These are phyloP conservation scores for Crotalus viridis DNA, from an alignment of 2,113 vertebrate species.

Conservation along the genomic window DNA sequence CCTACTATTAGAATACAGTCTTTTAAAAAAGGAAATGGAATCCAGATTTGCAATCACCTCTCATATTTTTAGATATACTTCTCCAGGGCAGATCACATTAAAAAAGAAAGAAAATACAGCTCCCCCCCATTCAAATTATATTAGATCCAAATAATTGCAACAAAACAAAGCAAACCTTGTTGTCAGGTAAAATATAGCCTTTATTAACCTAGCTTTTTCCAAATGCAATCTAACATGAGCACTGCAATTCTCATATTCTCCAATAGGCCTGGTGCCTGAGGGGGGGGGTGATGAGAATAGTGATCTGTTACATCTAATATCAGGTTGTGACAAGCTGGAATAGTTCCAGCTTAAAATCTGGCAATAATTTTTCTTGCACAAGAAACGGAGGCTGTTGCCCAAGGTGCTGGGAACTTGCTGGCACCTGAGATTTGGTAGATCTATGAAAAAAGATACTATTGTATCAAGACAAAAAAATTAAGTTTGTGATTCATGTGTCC, in stretches of 20 bases:
- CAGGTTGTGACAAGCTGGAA: not conserved
- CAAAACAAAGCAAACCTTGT: not conserved
- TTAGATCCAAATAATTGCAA: not conserved
- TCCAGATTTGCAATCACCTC: not conserved
- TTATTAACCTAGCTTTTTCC: not conserved
- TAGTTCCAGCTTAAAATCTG: not conserved
- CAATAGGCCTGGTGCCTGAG: not conserved
- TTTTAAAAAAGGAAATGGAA: not conserved
- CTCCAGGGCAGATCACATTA: not conserved
- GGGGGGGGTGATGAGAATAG: too few relatives aligned
- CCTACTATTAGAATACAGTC: not conserved
- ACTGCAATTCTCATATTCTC: not conserved
- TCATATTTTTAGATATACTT: not conserved
- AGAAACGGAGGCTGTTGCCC: not conserved
- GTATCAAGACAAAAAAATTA: not conserved
- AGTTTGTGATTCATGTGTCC: not conserved
- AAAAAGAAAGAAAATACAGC: not conserved
- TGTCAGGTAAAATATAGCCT: not conserved
- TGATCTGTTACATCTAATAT: too few relatives aligned
- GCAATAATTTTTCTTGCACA: too few relatives aligned
- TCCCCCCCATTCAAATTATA: not conserved
- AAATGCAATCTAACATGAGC: not conserved
- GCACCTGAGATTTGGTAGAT: not conserved
- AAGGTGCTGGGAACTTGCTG: not conserved
- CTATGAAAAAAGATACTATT: not conserved